Base-by-base conservation (phyloP, 1,140 invertebrate genomes). In the Orius laevigatus region DNA sequence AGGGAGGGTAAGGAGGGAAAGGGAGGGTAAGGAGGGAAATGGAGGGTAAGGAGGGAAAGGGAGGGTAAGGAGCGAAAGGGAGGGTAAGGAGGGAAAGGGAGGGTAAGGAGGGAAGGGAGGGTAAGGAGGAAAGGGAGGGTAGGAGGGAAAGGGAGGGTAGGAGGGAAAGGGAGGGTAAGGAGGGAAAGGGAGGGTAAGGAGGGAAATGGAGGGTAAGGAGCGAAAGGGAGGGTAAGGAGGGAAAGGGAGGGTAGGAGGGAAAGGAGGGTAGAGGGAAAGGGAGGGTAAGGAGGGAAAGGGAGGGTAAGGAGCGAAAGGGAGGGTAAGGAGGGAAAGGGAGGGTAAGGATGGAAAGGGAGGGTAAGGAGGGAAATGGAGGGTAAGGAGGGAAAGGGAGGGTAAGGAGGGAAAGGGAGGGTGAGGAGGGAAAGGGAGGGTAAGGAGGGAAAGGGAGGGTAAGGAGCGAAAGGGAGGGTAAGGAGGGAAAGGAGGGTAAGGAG, bases 381-480 rank as follows among this genome's bases (percentile, higher is more conserved):
- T n/a, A n/a, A n/a, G n/a, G n/a, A n/a, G n/a, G n/a, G n/a, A n/a
- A n/a, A n/a, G n/a, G n/a, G n/a, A n/a, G n/a, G n/a, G n/a, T n/a
- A n/a, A n/a, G n/a, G n/a, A n/a, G n/a, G n/a, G n/a, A n/a, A n/a
- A n/a, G n/a, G n/a, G n/a, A n/a, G n/a, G n/a, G n/a, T n/a, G n/a
- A 46, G 35, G 20, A 49, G 50, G 51, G 18, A 38, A 49, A 53
- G 38, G 55, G 55, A 19, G 6, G 18, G 39, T 25, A 20, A 20
- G 20, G 46, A 18, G 25, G 16, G 32, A 42, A 25, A 46, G 43
- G 45, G 19, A n/a, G n/a, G n/a, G n/a, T n/a, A n/a, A n/a, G n/a
- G n/a, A n/a, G n/a, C n/a, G n/a, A n/a, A n/a, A n/a, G 41, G 43
- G 46, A 50, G 49, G 49, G 48, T 34, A 39, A 42, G 53, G 41